Base-by-base conservation (phyloP, 2,888 invertebrate genomes). In the Caenorhabditis imperialis region DNA sequence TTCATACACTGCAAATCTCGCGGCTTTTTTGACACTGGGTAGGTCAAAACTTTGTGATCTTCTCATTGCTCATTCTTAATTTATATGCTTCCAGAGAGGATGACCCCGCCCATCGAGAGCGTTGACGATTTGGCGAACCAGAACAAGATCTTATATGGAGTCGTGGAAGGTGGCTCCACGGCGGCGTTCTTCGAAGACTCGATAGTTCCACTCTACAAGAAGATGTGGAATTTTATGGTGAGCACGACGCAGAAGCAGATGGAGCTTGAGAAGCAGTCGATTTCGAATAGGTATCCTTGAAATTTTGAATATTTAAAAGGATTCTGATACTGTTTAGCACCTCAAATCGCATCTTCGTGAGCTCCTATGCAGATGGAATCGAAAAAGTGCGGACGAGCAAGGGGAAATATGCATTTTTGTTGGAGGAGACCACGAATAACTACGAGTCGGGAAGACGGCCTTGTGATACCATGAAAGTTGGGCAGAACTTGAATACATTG, bases 11-110 rank as follows among this genome's bases (percentile, higher is more conserved):
- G 99, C 99, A 72, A 99, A 99, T 90, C 91, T 99, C 85, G 96
- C 96, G 20, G 98, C 99, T 3, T 98, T 98, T 89, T 92, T 99
- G 67, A 99, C 98, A 14, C 93, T 97, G 67, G 96, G 97, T 63
- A 50, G 3, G 23, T n/a, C 7, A 48, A 33, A 44, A 18, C 25
- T 14, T 18, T 5, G 25, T 5, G 3, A 4, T 25, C 6, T 16
- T 23, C 2, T 12, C 18, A 33, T 23, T 5, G 5, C 14, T n/a
- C n/a, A n/a, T n/a, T n/a, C n/a, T n/a, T n/a, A n/a, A 25, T 38
- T n/a, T 7, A 23, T 8, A 44, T 7, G 3, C 7, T 63, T 74
- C 16, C 58, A 73, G 80, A 80, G 48, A 89, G 91, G 96, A 96
- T 88, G 88, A 93, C 95, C 6, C 93, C 95, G 16, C 96, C 97